Conservation (phyloP, 92 coral and sea anemone genomes). For the Bergia puertoricense region DNA sequence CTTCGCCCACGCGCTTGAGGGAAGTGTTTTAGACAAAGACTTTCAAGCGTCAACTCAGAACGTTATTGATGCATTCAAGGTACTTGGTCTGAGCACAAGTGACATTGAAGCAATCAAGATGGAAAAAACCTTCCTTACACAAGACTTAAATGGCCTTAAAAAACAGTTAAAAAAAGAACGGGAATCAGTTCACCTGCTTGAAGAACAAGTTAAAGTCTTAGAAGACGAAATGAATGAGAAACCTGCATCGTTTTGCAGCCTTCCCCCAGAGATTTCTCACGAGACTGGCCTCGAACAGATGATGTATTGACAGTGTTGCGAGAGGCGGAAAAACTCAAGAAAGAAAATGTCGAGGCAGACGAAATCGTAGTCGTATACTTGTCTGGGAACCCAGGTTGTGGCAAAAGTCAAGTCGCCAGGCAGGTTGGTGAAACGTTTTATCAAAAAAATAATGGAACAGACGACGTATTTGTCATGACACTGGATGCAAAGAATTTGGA, state of each 20-base stretch:
- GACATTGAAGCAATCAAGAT: no score
- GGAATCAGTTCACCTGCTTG: not conserved
- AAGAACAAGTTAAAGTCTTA: slow-evolving; percentile 12
- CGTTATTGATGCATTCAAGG: not conserved
- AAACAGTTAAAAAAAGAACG: not conserved
- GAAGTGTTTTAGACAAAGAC: not conserved
- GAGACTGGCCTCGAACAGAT: no score
- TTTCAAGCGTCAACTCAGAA: not conserved
- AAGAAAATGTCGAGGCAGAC: not conserved
- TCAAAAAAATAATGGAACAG: not conserved
- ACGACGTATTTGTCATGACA: not conserved
- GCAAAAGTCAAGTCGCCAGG: no score
- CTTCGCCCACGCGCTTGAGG: slow-evolving; percentile 19
- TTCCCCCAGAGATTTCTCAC: not conserved
- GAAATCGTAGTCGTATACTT: slow-evolving; percentile 23
- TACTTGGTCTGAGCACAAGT: no score
- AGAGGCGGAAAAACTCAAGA: not conserved
- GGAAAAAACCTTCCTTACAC: no score
- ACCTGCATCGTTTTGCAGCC: no score
- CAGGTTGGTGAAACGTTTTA: not conserved
- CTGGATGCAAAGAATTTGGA: no score
- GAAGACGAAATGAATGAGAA: slow-evolving; percentile 10
- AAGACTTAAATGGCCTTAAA: not conserved
- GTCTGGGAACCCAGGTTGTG: slow-evolving; percentile 9
- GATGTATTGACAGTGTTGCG: no score